Evolutionary conservation across 2,888 invertebrate genomes (phyloP).

Genomic region (Mesoligia furuncula): DNA sequence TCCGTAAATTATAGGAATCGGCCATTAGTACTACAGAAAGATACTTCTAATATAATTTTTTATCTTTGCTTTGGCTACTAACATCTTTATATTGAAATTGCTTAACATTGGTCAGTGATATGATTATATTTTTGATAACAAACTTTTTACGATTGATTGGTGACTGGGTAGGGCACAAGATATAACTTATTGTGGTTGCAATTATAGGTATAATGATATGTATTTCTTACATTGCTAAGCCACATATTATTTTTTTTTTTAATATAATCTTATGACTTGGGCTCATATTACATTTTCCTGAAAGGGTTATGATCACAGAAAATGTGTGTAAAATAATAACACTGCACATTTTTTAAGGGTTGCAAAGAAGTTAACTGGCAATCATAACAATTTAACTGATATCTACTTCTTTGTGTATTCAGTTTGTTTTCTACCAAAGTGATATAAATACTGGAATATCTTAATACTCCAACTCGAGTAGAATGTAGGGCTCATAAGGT

Average conservation of each 20-base stretch:
- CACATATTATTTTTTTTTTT: not conserved
- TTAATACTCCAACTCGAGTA: not conserved
- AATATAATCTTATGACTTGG: not conserved
- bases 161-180: constrained; percentile 1
- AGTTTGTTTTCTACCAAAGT: not conserved
- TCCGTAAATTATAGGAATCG: constrained; percentile 2
- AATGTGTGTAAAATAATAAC: not conserved
- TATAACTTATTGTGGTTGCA: constrained; percentile 4
- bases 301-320: too few species aligned
- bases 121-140: constrained; percentile 40
- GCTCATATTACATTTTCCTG: not conserved
- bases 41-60: not conserved
- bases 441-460: not conserved
- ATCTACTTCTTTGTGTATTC: not conserved
- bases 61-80: constrained; percentile 4
- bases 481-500: not conserved
- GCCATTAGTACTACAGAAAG: not conserved
- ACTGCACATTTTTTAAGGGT: not conserved
- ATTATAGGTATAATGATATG: not conserved
- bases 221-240: not conserved
- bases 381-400: not conserved
- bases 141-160: constrained; percentile 13
- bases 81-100: constrained; percentile 17
- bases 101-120: constrained; percentile 27
- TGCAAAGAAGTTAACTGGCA: not conserved